Evolutionary conservation across 2,888 invertebrate genomes (phyloP), one percentile per base, ranked within the genome.

Genomic region (Eledona agricola): DNA sequence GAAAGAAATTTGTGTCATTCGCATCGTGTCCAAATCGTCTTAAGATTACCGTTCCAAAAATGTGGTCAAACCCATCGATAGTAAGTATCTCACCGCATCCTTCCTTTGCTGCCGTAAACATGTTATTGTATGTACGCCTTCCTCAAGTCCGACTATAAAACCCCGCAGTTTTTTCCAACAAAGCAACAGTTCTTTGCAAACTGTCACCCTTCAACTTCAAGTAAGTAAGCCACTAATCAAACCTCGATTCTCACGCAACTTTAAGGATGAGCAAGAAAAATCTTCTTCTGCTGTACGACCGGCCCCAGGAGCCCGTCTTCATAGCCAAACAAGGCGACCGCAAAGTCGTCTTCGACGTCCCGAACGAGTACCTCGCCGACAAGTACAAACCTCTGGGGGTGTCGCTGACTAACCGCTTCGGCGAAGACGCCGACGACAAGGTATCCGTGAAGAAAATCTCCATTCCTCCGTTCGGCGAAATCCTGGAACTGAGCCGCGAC

Each of bases 271-370:
- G 7, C 13, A 50, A 50, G 26, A 31, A 42, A 16, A 50, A 42
- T 34, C 31, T 50, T 13, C 73, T 86, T 62, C 73, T 85, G 64
- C 80, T 90, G 59, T 88, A 87, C 76, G 87, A 89, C 68, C 83
- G 88, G 22, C 89, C 90, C 5, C 80, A 81, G 52, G 90, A 90
- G 74, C 89, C 90, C 0, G 82, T 87, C 52, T 89, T 89, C 75
- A 82, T 88, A 77, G 84, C 85, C 57, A 90, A 89, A 19, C 4
- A 5, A 75, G 88, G 88, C 1, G 81, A 83, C 4, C 82, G 84
- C 0, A 79, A 80, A 53, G 75, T 80, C 12, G 73, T 82, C 7
- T 87, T 87, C 57, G 80, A 84, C 56, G 79, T 87, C 1, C 83
- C 84, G 0, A 72, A 80, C 38, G 75, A 80, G 54, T 82, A 82